A percentile compares a stretch with the other conserved stretches of the same genome.
Evolutionary conservation across 2,888 invertebrate genomes (phyloP).

Genomic region (Megamerina dolium): DNA sequence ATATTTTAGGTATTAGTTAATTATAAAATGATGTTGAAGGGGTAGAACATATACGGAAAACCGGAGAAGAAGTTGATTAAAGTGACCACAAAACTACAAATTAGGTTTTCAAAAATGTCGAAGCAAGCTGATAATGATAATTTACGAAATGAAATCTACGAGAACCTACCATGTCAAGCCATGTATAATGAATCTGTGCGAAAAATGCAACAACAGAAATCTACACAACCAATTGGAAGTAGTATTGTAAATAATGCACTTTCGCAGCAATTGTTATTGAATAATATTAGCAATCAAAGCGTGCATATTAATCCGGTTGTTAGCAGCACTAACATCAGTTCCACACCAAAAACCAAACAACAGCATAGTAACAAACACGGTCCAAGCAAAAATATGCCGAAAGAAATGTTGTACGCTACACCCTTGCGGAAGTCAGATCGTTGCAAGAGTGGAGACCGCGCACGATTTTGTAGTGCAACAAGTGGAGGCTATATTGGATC

Average conservation of each 20-base stretch:
- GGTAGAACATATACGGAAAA: background rate
- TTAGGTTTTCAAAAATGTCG: constrained; percentile 41
- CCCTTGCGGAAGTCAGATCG: constrained; percentile 49
- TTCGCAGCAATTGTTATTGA: constrained; percentile 30
- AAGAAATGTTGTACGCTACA: constrained; percentile 49
- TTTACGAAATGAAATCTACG: constrained; percentile 49
- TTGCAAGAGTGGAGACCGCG: constrained; percentile 44
- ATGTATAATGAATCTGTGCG: constrained; percentile 50
- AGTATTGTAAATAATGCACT: constrained; percentile 27
- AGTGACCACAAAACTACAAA: too few species aligned
- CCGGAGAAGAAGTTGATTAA: background rate
- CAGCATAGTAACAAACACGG: constrained; percentile 16
- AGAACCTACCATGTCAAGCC: constrained; percentile 48
- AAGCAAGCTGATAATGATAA: constrained; percentile 49
- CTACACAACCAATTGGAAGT: constrained; percentile 21
- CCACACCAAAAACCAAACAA: constrained; percentile 18
- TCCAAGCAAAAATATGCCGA: constrained; percentile 32
- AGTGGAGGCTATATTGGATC: constrained; percentile 15
- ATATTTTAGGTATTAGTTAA: background rate
- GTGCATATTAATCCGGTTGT: constrained; percentile 29
- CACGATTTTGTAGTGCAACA: constrained; percentile 28
- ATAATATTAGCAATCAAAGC: constrained; percentile 38
- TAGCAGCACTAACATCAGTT: constrained; percentile 19
- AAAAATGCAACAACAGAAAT: constrained; percentile 45
- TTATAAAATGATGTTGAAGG: background rate